Conservation (phyloP, 1,140 invertebrate genomes). For the Drosophila oshimai region DNA sequence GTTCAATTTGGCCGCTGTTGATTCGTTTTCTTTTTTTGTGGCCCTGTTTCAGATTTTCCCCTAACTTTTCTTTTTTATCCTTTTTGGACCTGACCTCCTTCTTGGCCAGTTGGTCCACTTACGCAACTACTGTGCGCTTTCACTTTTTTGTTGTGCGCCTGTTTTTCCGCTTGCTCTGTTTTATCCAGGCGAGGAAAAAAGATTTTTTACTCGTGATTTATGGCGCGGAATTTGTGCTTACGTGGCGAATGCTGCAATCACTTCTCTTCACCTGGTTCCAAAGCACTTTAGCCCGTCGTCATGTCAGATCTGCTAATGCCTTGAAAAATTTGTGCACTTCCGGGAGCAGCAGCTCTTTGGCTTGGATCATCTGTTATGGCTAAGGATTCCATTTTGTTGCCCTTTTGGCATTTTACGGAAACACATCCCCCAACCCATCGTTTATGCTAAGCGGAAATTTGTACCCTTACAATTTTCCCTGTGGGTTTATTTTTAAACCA, state of each 20-base stretch:
- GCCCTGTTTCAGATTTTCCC: constrained; percentile 11
- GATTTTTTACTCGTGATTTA: constrained; percentile 69
- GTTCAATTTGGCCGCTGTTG: constrained; percentile 73
- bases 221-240: constrained; percentile 74
- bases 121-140: constrained; percentile 59
- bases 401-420: not conserved
- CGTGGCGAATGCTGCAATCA: constrained; percentile 32
- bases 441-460: not conserved
- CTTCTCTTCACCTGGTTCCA: constrained; percentile 30
- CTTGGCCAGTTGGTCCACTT: constrained; percentile 48
- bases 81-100: constrained; percentile 35
- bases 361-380: constrained; percentile 27
- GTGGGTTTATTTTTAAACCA: not conserved
- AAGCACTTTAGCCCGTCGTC: constrained; percentile 31
- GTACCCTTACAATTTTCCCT: not conserved
- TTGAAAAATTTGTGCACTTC: constrained; percentile 25
- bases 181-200: constrained; percentile 36
- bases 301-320: constrained; percentile 34
- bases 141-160: constrained; percentile 7
- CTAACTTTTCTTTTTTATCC: not conserved
- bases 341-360: not conserved
- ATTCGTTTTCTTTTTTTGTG: constrained; percentile 43
- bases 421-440: constrained; percentile 14
- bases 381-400: constrained; percentile 20
- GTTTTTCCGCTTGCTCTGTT: constrained; percentile 24